Evolutionary conservation across 2,888 invertebrate genomes (phyloP).

Genomic region (Timema cristinae): DNA sequence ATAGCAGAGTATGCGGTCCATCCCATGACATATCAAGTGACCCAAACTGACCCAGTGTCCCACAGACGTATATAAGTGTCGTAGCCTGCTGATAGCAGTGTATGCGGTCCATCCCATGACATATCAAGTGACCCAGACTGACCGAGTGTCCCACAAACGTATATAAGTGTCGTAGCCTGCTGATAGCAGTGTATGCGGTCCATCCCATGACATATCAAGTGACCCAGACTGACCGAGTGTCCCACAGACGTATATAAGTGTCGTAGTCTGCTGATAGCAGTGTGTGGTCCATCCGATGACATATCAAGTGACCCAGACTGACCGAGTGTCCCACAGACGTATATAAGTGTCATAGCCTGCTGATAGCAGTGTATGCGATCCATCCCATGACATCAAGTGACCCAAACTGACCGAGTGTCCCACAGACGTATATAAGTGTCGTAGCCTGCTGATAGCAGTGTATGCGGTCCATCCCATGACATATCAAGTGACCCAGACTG

Average conservation of each 20-base stretch:
- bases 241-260: not conserved
- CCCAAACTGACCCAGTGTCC: not conserved
- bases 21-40: not conserved
- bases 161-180: no score
- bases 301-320: no score
- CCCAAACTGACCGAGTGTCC: not conserved
- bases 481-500: not conserved
- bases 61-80: no score
- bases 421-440: not conserved
- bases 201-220: no score
- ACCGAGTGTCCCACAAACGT: no score
- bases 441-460: not conserved
- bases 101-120: no score
- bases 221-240: not conserved
- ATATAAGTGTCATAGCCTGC: conserved; percentile 5
- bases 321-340: not conserved
- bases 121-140: no score
- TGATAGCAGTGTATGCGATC: no score
- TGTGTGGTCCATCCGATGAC: no score
- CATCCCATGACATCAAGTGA: no score
- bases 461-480: not conserved
- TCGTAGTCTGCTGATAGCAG: not conserved
- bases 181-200: no score
- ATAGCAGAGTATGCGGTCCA: not conserved
- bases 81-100: no score